A percentile compares a stretch with the other conserved stretches of the same genome.
Evolutionary conservation across 53 echinoderm and acorn worm species (phyloP).

Genomic region (Antedon mediterranea): DNA sequence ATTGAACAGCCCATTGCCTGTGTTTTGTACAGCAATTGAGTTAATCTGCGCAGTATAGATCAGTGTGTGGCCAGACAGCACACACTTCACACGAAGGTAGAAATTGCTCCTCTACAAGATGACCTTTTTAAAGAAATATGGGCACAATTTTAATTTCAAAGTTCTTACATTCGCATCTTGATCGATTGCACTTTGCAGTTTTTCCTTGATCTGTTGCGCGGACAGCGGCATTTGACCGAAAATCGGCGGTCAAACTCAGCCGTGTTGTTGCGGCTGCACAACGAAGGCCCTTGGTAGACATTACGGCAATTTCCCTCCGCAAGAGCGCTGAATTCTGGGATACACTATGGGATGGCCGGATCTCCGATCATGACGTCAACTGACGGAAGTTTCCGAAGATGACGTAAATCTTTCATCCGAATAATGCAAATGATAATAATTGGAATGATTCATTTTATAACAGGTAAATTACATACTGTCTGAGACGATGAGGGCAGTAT

Average conservation of each 20-base stretch:
- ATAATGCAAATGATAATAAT: not conserved
- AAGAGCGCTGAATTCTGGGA: slow-evolving; percentile 12
- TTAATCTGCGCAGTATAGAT: not conserved
- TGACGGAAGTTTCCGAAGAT: not conserved
- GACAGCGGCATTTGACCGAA: slow-evolving; percentile 99
- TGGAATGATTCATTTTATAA: not conserved
- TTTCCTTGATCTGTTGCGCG: slow-evolving; percentile 98
- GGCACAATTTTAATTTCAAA: not conserved
- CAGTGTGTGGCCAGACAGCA: not conserved
- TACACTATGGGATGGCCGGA: slow-evolving; percentile 6
- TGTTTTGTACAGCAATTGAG: not conserved
- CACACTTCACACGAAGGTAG: not conserved
- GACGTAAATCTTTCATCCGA: not conserved
- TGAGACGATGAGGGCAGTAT: not conserved
- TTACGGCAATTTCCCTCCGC: slow-evolving; percentile 21
- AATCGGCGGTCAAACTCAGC: slow-evolving; percentile 77
- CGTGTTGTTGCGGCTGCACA: slow-evolving; percentile 62
- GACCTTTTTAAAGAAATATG: not conserved
- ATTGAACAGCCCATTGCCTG: not conserved
- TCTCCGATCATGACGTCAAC: slow-evolving; percentile 25
- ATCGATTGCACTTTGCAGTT: slow-evolving; percentile 95
- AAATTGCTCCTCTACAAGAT: not conserved
- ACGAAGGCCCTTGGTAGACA: slow-evolving; percentile 16
- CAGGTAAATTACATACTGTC: not conserved
- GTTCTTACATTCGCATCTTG: slow-evolving; percentile 98